Percentiles rank a stretch among this genome's conserved stretches.
Conservation (phyloP, 2,797 vertebrate species). For the Pelochelys cantorii region DNA sequence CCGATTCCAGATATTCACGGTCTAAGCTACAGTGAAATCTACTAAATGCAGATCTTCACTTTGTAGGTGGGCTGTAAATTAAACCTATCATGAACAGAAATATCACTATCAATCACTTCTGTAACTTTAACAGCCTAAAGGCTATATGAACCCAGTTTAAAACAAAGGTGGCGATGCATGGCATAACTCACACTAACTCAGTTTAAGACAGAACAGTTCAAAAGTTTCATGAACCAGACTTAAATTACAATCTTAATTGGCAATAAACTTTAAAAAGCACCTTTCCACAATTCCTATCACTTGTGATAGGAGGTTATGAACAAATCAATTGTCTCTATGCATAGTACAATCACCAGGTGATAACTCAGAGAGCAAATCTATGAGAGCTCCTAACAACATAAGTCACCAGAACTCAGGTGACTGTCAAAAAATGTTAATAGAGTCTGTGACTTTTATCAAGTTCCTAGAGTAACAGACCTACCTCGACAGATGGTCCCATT, state of each 20-base stretch:
- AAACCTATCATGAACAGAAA: background rate
- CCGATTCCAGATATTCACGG: background rate
- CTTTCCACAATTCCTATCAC: background rate
- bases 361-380: background rate
- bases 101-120: background rate
- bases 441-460: background rate
- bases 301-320: background rate
- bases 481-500: constrained; percentile 94
- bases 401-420: background rate
- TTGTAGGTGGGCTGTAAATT: background rate
- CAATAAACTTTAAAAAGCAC: background rate
- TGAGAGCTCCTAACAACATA: background rate
- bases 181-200: background rate
- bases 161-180: background rate
- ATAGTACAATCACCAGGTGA: background rate
- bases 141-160: background rate
- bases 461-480: constrained; percentile 60
- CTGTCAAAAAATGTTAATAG: background rate
- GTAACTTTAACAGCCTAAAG: background rate
- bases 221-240: background rate
- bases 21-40: background rate
- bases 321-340: background rate
- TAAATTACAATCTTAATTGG: background rate
- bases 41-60: background rate
- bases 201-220: background rate